Conservation (phyloP, 2,888 invertebrate genomes). For the Cheilosia urbana region DNA sequence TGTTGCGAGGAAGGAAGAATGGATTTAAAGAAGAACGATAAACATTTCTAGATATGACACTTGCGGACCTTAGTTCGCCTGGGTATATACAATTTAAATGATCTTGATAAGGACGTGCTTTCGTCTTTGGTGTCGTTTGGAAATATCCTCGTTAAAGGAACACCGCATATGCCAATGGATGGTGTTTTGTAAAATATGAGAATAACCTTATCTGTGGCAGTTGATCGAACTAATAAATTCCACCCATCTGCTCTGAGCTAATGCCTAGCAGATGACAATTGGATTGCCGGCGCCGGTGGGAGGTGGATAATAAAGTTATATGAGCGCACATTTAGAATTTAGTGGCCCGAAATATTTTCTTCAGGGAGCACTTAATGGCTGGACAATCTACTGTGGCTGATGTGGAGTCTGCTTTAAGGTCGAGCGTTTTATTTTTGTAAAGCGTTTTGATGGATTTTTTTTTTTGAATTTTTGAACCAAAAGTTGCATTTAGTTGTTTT, state of each 20-base stretch:
- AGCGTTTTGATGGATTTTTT: too few species aligned
- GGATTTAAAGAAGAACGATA: constrained; percentile 1
- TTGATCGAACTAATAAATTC: constrained; percentile 26
- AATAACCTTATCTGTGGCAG: constrained; percentile 32
- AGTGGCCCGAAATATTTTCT: not conserved
- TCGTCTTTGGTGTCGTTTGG: constrained; percentile 11
- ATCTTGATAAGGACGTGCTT: constrained; percentile 42
- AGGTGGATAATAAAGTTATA: not conserved
- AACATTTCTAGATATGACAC: constrained; percentile 20
- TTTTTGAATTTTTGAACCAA: too few species aligned
- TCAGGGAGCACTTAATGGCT: not conserved
- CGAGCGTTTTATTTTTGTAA: too few species aligned
- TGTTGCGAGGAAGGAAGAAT: not conserved
- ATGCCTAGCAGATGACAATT: not conserved
- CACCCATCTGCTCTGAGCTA: not conserved
- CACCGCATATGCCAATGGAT: not conserved
- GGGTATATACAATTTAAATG: constrained; percentile 21
- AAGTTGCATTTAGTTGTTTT: too few species aligned
- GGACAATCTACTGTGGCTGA: not conserved
- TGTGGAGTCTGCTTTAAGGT: too few species aligned
- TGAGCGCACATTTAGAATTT: not conserved
- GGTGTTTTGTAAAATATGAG: constrained; percentile 6
- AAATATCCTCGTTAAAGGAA: constrained; percentile 4
- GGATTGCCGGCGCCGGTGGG: not conserved
- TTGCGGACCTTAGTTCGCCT: not conserved